Evolutionary conservation across 2,797 vertebrate genomes (phyloP).

Genomic region (Melanotaenia pygmaea): DNA sequence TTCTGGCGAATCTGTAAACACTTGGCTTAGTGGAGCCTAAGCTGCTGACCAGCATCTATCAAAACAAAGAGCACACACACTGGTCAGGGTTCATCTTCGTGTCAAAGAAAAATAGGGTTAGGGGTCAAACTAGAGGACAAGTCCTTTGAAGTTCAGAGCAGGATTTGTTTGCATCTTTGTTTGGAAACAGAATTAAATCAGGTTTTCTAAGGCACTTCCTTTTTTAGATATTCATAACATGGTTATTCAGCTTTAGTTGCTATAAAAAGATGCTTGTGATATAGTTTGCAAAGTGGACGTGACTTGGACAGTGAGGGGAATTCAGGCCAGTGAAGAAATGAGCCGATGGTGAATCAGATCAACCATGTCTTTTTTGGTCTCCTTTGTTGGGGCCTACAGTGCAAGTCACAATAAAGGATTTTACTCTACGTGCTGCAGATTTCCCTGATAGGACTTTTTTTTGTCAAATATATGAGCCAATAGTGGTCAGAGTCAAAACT

Average conservation of each 20-base stretch:
- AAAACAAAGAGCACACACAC: constrained; percentile 65
- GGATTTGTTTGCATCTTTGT: constrained; percentile 12
- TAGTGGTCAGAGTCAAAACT: constrained; percentile 19
- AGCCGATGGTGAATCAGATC: constrained; percentile 47
- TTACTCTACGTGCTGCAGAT: constrained; percentile 73
- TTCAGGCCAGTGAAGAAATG: constrained; percentile 17
- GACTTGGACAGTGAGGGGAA: constrained; percentile 60
- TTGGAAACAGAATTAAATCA: constrained; percentile 2
- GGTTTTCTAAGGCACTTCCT: neutral
- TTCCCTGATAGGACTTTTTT: constrained; percentile 57
- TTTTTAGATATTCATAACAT: constrained; percentile 33
- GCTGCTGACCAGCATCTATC: constrained; percentile 63
- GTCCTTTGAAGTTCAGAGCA: constrained; percentile 42
- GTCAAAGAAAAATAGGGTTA: constrained; percentile 45
- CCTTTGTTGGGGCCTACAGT: constrained; percentile 65
- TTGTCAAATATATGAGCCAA: constrained; percentile 14
- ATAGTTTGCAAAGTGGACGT: constrained; percentile 63
- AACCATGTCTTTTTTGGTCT: constrained; percentile 49
- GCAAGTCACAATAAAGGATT: constrained; percentile 67
- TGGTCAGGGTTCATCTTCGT: constrained; percentile 44
- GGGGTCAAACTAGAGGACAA: constrained; percentile 37
- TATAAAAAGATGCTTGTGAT: constrained; percentile 59
- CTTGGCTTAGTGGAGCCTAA: constrained; percentile 57
- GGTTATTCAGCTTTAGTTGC: constrained; percentile 24
- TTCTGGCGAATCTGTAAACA: constrained; percentile 76